phyloP scores from a whole-genome alignment of 2,113 vertebrate genomes.

The Psittacula cyanocephala region DNA sequence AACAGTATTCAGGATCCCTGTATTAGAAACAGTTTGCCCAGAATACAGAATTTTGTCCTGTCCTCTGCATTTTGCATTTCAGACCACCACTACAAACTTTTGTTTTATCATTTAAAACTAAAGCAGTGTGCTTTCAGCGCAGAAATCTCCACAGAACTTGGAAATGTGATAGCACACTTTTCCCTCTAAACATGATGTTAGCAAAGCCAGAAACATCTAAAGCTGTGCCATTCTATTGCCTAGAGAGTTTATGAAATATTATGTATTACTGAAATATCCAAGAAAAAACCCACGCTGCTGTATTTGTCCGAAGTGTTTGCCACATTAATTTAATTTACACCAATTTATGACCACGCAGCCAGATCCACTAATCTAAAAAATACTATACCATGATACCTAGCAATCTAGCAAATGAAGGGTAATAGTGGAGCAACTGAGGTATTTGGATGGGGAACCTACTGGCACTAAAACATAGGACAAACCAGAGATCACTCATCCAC shows the following conservation, averaged over 20 bases:
- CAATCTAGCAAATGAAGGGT: neutral
- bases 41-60: neutral
- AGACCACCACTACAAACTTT: neutral
- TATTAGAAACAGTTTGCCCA: neutral
- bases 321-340: neutral
- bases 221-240: neutral
- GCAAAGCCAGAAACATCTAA: neutral
- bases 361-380: neutral
- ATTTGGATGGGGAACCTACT: neutral
- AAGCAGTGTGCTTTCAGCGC: neutral
- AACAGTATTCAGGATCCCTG: neutral
- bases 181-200: neutral
- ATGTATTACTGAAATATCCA: neutral
- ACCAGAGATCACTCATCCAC: neutral
- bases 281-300: neutral
- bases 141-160: neutral
- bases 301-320: neutral
- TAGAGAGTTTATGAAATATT: neutral
- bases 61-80: neutral
- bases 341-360: neutral
- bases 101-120: neutral
- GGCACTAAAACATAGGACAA: neutral
- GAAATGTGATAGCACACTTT: neutral
- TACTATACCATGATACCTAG: neutral
- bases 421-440: neutral